These are phyloP conservation scores for Xiphydria camelus DNA, from an alignment of 2,888 invertebrate genomes.

Conservation along the genomic window DNA sequence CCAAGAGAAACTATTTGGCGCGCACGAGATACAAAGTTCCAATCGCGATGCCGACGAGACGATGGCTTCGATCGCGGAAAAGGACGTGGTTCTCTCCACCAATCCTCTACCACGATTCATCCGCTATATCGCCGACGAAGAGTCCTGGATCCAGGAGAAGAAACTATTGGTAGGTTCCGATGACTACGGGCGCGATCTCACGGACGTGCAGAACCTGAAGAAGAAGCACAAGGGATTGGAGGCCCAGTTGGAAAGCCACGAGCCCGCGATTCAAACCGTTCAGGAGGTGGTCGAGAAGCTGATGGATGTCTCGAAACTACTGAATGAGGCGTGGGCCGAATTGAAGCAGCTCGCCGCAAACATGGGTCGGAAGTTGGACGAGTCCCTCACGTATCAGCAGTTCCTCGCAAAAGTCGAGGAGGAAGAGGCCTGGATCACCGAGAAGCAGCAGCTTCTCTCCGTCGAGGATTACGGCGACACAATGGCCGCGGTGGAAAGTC, in stretches of 20 bases:
- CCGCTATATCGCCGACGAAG: constrained; percentile 98
- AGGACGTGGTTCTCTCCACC: constrained; percentile 93
- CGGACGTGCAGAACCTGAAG: constrained; percentile 96
- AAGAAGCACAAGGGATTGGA: constrained; percentile 99
- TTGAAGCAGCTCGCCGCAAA: constrained; percentile 84
- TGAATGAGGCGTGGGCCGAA: constrained; percentile 93
- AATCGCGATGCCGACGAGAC: constrained; percentile 99
- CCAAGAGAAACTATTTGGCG: constrained; percentile 96
- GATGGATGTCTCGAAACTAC: constrained; percentile 89
- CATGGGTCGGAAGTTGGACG: constrained; percentile 91
- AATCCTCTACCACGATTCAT: constrained; percentile 99
- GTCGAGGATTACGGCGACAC: constrained; percentile 98
- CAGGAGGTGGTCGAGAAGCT: constrained; percentile 88
- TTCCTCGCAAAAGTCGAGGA: constrained; percentile 97
- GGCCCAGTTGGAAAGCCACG: constrained; percentile 95
- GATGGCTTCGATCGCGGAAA: constrained; percentile 98
- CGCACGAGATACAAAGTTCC: constrained; percentile 98
- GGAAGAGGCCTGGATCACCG: constrained; percentile 98
- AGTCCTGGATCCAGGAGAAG: constrained; percentile 99
- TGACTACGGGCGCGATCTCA: constrained; percentile 97
- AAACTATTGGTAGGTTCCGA: constrained; percentile 95
- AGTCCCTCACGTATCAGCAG: constrained; percentile 96
- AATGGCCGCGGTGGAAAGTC: constrained; percentile 94
- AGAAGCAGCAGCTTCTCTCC: constrained; percentile 92
- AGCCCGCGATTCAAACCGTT: constrained; percentile 94